Conservation (phyloP, 2,113 vertebrate genomes). For the Ploceus nigricollis region DNA sequence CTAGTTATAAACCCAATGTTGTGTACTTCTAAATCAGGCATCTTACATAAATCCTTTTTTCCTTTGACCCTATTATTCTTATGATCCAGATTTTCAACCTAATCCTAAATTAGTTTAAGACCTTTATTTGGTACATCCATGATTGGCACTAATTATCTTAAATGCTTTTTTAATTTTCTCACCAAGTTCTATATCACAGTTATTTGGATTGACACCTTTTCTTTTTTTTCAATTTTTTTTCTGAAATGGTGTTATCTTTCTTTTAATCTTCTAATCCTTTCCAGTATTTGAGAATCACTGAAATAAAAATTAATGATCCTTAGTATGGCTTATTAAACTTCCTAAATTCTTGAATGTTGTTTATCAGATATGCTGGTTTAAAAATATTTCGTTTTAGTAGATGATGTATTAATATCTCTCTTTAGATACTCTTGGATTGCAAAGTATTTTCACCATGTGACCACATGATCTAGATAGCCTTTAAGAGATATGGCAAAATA, state of each 20-base stretch:
- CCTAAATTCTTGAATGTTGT: background rate
- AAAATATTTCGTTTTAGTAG: constrained; percentile 15
- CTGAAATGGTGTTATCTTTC: background rate
- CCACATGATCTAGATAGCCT: background rate
- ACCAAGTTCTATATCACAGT: background rate
- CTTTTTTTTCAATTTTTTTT: no score
- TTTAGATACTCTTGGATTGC: background rate
- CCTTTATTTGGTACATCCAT: background rate
- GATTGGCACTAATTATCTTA: background rate
- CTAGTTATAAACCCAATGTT: background rate
- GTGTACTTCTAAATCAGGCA: background rate
- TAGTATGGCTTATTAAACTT: background rate
- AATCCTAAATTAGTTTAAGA: constrained; percentile 16
- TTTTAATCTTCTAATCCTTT: background rate
- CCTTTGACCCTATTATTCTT: background rate
- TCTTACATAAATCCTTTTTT: constrained; percentile 4
- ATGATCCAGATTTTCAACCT: constrained; percentile 12
- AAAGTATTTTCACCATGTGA: background rate
- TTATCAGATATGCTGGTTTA: constrained; percentile 21
- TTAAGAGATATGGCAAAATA: background rate
- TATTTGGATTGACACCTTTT: background rate
- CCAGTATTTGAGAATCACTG: background rate
- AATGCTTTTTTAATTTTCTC: background rate
- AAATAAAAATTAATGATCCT: constrained; percentile 2
- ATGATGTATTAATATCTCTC: background rate